Evolutionary conservation across 2,797 vertebrate species (phyloP).

Genomic region (Schizothorax lantsangensis): DNA sequence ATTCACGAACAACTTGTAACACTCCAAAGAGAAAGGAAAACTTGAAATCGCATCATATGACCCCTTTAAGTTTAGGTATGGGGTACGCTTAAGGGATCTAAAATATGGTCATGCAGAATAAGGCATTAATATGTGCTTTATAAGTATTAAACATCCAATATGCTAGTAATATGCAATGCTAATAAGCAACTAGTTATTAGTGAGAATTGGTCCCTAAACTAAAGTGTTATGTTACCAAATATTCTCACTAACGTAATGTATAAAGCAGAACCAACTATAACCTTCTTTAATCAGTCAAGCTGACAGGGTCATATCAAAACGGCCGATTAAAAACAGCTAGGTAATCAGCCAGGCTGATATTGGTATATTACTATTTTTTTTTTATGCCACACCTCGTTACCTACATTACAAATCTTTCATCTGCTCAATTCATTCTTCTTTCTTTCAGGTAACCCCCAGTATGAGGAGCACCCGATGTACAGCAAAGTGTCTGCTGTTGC

Average conservation of each 20-base stretch:
- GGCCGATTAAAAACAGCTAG: not conserved
- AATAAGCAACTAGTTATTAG: too few relatives aligned
- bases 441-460: constrained; percentile 78
- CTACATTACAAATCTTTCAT: not conserved
- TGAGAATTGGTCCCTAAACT: too few relatives aligned
- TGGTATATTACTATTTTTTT: too few relatives aligned
- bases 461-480: constrained; percentile 81
- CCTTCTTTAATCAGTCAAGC: not conserved
- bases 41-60: too few relatives aligned
- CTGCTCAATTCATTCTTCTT: not conserved
- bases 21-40: too few relatives aligned
- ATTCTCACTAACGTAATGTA: too few relatives aligned
- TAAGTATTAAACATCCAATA: not conserved
- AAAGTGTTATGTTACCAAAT: too few relatives aligned
- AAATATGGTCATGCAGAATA: not conserved
- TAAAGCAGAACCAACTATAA: not conserved
- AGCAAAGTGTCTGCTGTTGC: constrained; percentile 71
- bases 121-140: not conserved
- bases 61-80: too few relatives aligned
- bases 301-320: not conserved
- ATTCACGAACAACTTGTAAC: too few relatives aligned
- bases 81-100: not conserved
- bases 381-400: not conserved
- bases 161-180: not conserved
- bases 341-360: not conserved